Base-by-base conservation (phyloP, 92 coral and sea anemone species). In the Phenganax stokvisi region DNA sequence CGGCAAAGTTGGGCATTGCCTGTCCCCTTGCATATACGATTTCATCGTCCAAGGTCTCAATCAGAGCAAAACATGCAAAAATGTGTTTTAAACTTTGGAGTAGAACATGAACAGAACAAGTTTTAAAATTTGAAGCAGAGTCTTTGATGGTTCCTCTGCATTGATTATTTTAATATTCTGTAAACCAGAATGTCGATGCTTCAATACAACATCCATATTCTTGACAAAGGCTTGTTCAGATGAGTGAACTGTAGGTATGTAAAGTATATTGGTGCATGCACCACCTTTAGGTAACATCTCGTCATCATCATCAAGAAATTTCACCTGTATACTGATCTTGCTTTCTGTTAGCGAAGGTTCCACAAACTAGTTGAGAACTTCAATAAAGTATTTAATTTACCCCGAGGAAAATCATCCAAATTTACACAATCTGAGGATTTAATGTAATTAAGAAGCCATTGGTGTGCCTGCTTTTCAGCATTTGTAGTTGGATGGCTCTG, bases 401-500 rank as follows among this genome's bases (percentile, higher is more conserved):
- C 61, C 16, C 28, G 16, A 10, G 79, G 63, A 30, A 74, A 74
- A 74, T 74, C 59, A 7, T 54, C 79, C 12, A 10, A 0, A 11
- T 74, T 74, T 16, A 52, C 20, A 15, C 61, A 16, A 51, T 74
- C 79, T 10, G 61, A 51, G 15, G 79, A 51, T 51, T 59, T 74
- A 30, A 54, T 54, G 29, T 74, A 74, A 16, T 71, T 53, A 16
- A 71, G 76, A 71, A 71, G 54, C 76, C 76, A 71, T 52, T 71
- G 76, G 30, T 71, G 29, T n/a, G 76, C 76, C 37, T 54, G 79
- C 29, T 31, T 74, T 31, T 74, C 79, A 37, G 65, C 80, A 75
- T 75, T 29, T 8, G 9, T 4, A 56, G 10, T 8, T 51, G 64
- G 80, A 54, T 54, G 10, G 80, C 64, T 52, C 12, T 37, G 55